phyloP scores from a whole-genome alignment of 2,113 vertebrate species.

The Dissostichus mawsoni region DNA sequence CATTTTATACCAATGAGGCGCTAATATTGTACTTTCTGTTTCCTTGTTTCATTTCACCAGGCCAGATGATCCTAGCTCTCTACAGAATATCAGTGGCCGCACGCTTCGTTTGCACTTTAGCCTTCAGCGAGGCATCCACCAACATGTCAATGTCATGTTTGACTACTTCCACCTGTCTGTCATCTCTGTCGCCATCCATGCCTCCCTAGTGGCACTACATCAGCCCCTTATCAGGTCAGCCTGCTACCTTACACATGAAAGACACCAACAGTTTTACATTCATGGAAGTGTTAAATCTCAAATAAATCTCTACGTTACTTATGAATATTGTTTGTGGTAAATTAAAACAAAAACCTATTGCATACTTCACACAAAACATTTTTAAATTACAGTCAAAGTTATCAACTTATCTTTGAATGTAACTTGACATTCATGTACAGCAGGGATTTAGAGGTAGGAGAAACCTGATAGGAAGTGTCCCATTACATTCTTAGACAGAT shows the following conservation, averaged over 20 bases:
- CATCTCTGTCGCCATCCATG: conserved; percentile 94
- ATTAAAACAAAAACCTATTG: background rate
- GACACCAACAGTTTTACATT: background rate
- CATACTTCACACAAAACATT: background rate
- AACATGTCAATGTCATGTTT: conserved; percentile 98
- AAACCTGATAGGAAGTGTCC: background rate
- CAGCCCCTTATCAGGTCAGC: conserved; percentile 97
- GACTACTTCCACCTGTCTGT: conserved; percentile 99
- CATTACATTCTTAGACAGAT: background rate
- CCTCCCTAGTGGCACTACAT: conserved; percentile 96
- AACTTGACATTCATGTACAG: background rate
- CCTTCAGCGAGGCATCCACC: conserved; percentile 95
- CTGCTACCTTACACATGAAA: background rate
- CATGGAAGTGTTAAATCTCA: background rate
- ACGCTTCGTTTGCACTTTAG: conserved; percentile 97
- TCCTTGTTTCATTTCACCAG: conserved; percentile 74
- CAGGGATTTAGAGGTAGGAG: background rate
- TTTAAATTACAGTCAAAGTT: background rate
- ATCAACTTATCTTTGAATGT: background rate
- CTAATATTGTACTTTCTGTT: background rate
- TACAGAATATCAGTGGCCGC: conserved; percentile 97
- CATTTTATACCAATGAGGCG: conserved; percentile 4
- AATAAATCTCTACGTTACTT: background rate
- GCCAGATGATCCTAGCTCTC: conserved; percentile 90
- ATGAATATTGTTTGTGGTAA: background rate